phyloP scores from a whole-genome alignment of 2,888 invertebrate species.

The Ormyrus rosae region DNA sequence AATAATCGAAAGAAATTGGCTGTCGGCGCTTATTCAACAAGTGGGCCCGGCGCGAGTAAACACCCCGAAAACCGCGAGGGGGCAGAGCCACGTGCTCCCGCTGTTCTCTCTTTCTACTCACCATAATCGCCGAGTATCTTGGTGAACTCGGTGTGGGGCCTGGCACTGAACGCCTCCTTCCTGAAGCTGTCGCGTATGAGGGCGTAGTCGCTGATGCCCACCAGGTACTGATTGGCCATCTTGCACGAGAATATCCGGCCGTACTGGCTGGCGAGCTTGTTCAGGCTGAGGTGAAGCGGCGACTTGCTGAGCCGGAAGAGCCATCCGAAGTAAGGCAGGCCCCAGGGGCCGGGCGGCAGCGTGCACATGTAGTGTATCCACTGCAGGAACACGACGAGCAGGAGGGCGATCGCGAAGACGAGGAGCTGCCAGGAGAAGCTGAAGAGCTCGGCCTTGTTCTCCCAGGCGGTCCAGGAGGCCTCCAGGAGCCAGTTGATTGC shows the following conservation, averaged over 20 bases:
- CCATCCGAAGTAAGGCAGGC: slow-evolving; percentile 89
- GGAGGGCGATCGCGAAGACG: slow-evolving; percentile 71
- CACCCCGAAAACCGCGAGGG: too few species aligned
- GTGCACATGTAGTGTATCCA: slow-evolving; percentile 44
- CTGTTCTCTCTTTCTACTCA: slow-evolving; percentile 78
- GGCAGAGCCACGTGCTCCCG: too few species aligned
- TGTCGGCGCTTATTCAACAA: not conserved
- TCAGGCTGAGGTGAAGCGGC: slow-evolving; percentile 85
- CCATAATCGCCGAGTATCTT: slow-evolving; percentile 92
- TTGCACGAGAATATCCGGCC: slow-evolving; percentile 89
- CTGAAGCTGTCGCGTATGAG: slow-evolving; percentile 91
- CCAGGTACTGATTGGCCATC: slow-evolving; percentile 88
- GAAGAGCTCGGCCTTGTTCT: slow-evolving; percentile 38
- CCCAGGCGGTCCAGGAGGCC: not conserved
- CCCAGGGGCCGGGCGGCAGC: slow-evolving; percentile 93
- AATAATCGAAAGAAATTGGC: not conserved
- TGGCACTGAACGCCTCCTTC: slow-evolving; percentile 90
- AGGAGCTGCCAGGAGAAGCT: slow-evolving; percentile 73
- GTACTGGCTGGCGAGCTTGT: slow-evolving; percentile 86
- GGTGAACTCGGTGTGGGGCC: slow-evolving; percentile 91
- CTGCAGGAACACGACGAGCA: slow-evolving; percentile 61
- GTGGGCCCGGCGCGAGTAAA: too few species aligned
- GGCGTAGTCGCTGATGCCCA: slow-evolving; percentile 91
- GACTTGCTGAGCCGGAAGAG: slow-evolving; percentile 80
- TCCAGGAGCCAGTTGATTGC: slow-evolving; percentile 61